Conservation (phyloP, 2,113 vertebrate species). For the Psittacula cyanocephala region DNA sequence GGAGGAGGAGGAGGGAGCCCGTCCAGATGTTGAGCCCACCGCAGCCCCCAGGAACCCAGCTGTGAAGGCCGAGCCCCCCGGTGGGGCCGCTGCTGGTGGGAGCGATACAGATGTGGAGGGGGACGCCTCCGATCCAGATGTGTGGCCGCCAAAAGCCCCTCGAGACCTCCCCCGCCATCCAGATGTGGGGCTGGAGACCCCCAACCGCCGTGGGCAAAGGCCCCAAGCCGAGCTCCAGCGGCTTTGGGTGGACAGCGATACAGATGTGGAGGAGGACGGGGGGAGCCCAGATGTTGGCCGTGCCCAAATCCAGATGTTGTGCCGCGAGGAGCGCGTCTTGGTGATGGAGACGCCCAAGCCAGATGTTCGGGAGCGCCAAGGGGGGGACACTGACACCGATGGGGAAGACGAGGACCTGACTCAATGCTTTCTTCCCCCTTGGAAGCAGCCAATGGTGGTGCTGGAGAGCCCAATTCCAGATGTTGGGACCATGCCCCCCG, state of each 20-base stretch:
- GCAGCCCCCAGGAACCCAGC: rapidly evolving
- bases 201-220: rapidly evolving
- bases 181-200: rapidly evolving
- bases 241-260: not conserved
- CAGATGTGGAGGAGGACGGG: not conserved
- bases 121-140: not conserved
- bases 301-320: too few relatives aligned
- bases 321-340: not conserved
- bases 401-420: not conserved
- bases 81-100: not conserved
- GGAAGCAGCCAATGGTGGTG: not conserved
- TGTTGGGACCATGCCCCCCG: too few relatives aligned
- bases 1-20: rapidly evolving
- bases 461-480: not conserved
- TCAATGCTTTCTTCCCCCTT: rapidly evolving
- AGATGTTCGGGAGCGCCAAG: not conserved
- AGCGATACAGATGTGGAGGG: not conserved
- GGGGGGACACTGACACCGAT: not conserved
- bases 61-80: not conserved
- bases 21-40: not conserved
- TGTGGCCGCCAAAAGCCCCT: rapidly evolving
- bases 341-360: not conserved
- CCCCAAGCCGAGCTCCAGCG: rapidly evolving
- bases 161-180: rapidly evolving
- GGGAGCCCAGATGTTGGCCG: too few relatives aligned